phyloP scores from a whole-genome alignment of 2,797 vertebrate species.

The Serranus cabrilla region DNA sequence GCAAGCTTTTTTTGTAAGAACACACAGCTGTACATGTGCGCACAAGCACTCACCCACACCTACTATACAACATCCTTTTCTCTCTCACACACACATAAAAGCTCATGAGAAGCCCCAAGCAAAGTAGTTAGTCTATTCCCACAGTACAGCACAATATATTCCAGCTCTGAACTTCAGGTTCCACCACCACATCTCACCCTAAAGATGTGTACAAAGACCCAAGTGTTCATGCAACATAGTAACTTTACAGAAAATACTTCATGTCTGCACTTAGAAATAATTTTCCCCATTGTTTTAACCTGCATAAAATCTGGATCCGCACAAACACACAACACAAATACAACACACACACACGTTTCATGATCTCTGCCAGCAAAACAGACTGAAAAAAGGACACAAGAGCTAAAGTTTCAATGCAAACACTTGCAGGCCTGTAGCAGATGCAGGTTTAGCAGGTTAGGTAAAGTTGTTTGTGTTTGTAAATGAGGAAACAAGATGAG shows the following conservation, averaged over 20 bases:
- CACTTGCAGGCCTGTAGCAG: not conserved
- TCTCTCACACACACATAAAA: constrained; percentile 28
- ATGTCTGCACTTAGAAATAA: not conserved
- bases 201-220: not conserved
- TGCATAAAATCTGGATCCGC: not conserved
- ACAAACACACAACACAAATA: not conserved
- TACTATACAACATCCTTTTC: constrained; percentile 32
- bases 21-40: constrained; percentile 45
- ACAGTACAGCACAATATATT: not conserved
- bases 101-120: constrained; percentile 38
- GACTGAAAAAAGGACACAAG: not conserved
- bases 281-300: not conserved
- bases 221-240: not conserved
- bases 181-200: not conserved
- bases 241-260: too few species aligned
- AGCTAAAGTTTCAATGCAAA: not conserved
- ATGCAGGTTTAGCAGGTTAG: constrained; percentile 29
- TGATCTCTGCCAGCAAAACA: not conserved
- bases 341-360: not conserved
- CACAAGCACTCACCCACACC: constrained; percentile 61
- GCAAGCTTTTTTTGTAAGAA: constrained; percentile 13
- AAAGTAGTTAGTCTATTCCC: constrained; percentile 32
- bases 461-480: not conserved
- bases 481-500: not conserved
- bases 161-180: not conserved